phyloP scores from a whole-genome alignment of 1,140 invertebrate species.

The Cydia splendana region DNA sequence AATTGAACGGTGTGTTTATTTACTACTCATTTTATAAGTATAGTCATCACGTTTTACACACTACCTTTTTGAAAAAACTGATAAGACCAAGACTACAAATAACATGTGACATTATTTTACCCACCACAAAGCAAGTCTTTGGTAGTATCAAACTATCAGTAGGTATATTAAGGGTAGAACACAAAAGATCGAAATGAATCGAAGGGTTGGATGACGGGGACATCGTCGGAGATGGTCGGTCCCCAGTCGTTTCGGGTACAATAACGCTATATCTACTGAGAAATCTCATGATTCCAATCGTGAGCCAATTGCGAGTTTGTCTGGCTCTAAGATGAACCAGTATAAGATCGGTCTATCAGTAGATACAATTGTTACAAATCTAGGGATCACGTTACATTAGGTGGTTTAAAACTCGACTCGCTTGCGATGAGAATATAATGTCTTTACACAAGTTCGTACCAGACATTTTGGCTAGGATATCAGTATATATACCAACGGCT shows the following conservation, averaged over 20 bases:
- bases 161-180: conserved; percentile 4
- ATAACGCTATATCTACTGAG: conserved; percentile 17
- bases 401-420: not conserved
- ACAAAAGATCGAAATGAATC: conserved; percentile 30
- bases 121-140: not conserved
- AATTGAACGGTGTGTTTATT: too few species aligned
- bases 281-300: not conserved
- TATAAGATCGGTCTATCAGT: not conserved
- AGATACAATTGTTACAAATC: too few species aligned
- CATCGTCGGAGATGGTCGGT: conserved; percentile 7
- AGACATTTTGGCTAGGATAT: conserved; percentile 1
- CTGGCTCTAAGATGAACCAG: not conserved
- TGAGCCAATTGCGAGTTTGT: not conserved
- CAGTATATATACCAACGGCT: not conserved
- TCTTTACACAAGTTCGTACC: not conserved
- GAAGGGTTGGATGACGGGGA: conserved; percentile 22
- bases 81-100: not conserved
- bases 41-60: too few species aligned
- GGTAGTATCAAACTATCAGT: not conserved
- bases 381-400: too few species aligned
- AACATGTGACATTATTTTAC: not conserved
- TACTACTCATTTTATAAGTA: too few species aligned
- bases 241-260: conserved; percentile 20
- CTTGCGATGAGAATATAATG: not conserved
- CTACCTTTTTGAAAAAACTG: not conserved